Evolutionary conservation across 2,113 vertebrate genomes (phyloP), one percentile per base, ranked within the genome.

Genomic region (Chlamydotis undulata): DNA sequence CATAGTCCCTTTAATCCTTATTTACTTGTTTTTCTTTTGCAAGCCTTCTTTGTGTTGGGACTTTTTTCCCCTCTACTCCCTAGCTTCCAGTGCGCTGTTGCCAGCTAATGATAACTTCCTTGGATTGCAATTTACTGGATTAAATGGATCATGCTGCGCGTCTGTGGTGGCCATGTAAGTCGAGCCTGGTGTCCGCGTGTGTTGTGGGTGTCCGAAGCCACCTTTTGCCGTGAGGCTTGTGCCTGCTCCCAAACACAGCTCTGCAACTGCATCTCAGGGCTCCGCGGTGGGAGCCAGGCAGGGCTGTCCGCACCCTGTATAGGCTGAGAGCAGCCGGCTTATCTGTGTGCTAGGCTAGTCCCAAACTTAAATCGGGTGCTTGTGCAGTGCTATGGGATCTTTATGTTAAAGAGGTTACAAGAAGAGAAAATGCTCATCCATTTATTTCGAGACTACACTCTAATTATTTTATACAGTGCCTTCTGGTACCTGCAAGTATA

Each of bases 1-100:
- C 45, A 15, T 60, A 79, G 91, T 43, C 57, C 39, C 87, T 93
- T 96, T 91, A 89, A 92, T 89, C 95, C 84, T 88, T 92, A 53
- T 80, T 91, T 63, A 43, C 35, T 82, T 87, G 55, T 52, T 91
- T 93, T 90, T 79, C 28, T 90, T 85, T 53, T 69, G 64, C 81
- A 77, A 88, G 61, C 55, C 79, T 67, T 7, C 71, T 76, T 86
- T 71, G 28, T 37, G 25, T 29, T 35, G 45, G 21, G 64, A 60
- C 29, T 37, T 85, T 63, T 12, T 0, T 29, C 53, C 47, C 56
- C 26, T 80, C 31, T 65, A 5, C 63, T 82, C 85, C 61, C 74
- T 65, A 69, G 39, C 74, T 95, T 73, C 37, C 68, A 45, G 50
- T 5, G 56, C 3, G 9, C 56, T 53, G 45, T 86, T 92, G 67